phyloP scores from a whole-genome alignment of 1,140 invertebrate species.

The Trichoplusia ni region DNA sequence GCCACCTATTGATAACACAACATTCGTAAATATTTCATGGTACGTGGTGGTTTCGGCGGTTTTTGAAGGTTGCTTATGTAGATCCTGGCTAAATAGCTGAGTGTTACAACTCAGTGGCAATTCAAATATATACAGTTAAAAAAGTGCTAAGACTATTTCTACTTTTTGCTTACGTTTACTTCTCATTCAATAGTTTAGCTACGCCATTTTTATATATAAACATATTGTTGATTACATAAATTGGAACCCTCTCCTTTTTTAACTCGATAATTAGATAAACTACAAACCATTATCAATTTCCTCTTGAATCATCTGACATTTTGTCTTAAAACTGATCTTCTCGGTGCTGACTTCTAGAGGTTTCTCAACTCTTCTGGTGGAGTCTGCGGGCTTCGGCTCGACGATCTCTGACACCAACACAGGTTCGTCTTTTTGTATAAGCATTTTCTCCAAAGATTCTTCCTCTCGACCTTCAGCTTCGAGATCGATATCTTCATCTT shows the following conservation, averaged over 20 bases:
- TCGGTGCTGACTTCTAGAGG: slow-evolving; percentile 66
- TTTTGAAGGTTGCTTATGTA: no score
- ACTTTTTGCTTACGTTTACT: no score
- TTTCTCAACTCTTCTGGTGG: slow-evolving; percentile 58
- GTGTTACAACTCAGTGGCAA: no score
- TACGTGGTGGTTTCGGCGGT: no score
- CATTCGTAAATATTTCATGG: neutral
- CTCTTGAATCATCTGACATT: slow-evolving; percentile 71
- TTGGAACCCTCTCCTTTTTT: no score
- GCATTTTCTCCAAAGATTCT: slow-evolving; percentile 25
- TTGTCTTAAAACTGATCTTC: slow-evolving; percentile 61
- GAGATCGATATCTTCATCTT: slow-evolving; percentile 51
- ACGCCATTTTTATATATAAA: no score
- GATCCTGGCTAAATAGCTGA: no score
- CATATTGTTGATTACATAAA: no score
- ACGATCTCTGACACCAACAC: slow-evolving; percentile 54
- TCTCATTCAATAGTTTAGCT: no score
- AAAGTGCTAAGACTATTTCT: no score
- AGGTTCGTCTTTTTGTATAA: slow-evolving; percentile 44
- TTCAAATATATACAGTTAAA: no score
- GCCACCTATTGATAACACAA: slow-evolving; percentile 41
- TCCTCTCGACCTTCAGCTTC: slow-evolving; percentile 49
- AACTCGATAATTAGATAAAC: no score
- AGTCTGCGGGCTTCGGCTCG: slow-evolving; percentile 49
- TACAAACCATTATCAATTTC: slow-evolving; percentile 67